phyloP scores from a whole-genome alignment of 2,797 vertebrate genomes.

The Tolypeutes matacus region DNA sequence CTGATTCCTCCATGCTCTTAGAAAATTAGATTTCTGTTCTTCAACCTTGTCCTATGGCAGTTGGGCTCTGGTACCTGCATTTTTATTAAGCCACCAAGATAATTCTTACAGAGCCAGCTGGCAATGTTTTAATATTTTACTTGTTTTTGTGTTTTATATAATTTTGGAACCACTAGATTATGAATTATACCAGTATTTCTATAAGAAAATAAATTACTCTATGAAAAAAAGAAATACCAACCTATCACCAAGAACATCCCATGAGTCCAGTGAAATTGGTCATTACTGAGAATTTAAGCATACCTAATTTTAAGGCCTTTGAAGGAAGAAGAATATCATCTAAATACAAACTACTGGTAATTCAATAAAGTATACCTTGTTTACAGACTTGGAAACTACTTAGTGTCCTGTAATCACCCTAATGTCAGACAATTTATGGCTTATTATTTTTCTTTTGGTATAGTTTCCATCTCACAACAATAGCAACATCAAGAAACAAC shows the following conservation, averaged over 20 bases:
- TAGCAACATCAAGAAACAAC: not conserved
- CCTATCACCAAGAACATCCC: not conserved
- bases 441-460: slow-evolving; percentile 35
- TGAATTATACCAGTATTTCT: slow-evolving; percentile 22
- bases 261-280: not conserved
- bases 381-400: slow-evolving; percentile 49
- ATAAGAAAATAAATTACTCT: not conserved
- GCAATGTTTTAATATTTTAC: not conserved
- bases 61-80: not conserved
- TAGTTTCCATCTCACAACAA: not conserved
- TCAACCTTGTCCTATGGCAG: not conserved
- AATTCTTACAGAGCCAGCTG: not conserved
- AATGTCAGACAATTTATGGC: not conserved
- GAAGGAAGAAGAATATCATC: slow-evolving; percentile 36
- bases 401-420: not conserved
- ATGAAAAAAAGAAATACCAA: not conserved
- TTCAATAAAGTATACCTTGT: not conserved
- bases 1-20: not conserved
- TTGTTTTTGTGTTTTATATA: slow-evolving; percentile 13
- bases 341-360: slow-evolving; percentile 32
- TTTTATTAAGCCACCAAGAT: not conserved
- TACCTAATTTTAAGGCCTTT: not conserved
- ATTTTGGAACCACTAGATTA: not conserved
- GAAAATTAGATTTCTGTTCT: not conserved
- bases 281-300: not conserved